These are phyloP conservation scores for Anarhynchus alexandrinus DNA, from an alignment of 2,113 vertebrate genomes.

Conservation along the genomic window DNA sequence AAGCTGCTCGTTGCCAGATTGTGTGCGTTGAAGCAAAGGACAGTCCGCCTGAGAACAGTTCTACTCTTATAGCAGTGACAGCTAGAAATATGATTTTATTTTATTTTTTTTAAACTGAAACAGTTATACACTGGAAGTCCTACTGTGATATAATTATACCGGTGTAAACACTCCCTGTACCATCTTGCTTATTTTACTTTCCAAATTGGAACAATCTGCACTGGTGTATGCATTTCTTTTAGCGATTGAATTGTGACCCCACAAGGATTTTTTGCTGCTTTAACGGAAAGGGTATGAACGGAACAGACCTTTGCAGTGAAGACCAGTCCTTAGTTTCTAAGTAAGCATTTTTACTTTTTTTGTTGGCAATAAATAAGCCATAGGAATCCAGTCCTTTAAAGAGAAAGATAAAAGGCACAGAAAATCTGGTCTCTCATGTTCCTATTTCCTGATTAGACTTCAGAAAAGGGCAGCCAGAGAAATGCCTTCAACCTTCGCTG, in stretches of 20 bases:
- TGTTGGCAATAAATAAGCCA: background rate
- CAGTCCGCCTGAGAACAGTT: background rate
- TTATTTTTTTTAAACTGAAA: background rate
- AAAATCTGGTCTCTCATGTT: background rate
- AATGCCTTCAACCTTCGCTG: background rate
- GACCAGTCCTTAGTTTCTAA: background rate
- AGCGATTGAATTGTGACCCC: background rate
- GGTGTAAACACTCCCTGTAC: background rate
- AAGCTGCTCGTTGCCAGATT: background rate
- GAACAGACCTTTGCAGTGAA: background rate
- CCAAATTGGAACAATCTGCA: background rate
- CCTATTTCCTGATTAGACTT: background rate
- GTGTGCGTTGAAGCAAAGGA: background rate
- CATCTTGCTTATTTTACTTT: background rate
- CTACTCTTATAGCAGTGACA: background rate
- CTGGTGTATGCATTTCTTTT: background rate
- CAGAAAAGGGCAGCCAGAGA: background rate
- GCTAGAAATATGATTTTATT: background rate
- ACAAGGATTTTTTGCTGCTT: background rate
- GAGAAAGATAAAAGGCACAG: background rate
- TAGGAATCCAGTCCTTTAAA: background rate
- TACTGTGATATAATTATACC: background rate
- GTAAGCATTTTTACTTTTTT: background rate
- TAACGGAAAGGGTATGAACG: background rate
- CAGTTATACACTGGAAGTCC: background rate